These are phyloP conservation scores for Drosophila teissieri DNA, from an alignment of 1,140 invertebrate genomes.

Conservation along the genomic window DNA sequence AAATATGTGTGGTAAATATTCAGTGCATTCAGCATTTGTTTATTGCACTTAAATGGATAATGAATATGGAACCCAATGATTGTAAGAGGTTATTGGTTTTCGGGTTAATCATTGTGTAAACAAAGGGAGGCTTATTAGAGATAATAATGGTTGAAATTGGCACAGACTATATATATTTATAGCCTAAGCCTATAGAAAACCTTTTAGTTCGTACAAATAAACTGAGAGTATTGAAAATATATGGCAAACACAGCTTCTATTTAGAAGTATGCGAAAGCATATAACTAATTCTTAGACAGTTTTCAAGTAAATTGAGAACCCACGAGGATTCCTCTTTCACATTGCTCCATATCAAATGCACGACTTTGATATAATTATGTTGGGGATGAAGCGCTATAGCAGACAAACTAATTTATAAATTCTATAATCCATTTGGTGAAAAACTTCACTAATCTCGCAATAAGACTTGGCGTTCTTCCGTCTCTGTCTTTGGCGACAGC, in stretches of 20 bases:
- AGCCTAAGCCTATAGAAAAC: neutral
- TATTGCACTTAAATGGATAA: constrained; percentile 69
- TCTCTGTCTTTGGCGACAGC: neutral
- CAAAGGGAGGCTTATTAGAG: constrained; percentile 13
- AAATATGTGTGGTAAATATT: constrained; percentile 58
- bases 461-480: constrained; percentile 14
- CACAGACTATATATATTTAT: constrained; percentile 4
- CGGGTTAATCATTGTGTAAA: constrained; percentile 9
- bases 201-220: neutral
- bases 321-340: too few species aligned
- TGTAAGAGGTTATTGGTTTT: constrained; percentile 7
- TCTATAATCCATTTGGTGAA: constrained; percentile 25
- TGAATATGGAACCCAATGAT: constrained; percentile 38
- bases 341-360: too few species aligned
- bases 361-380: neutral
- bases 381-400: neutral
- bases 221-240: neutral
- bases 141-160: neutral
- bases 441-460: constrained; percentile 35
- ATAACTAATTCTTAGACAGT: neutral
- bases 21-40: constrained; percentile 54
- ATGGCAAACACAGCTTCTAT: neutral
- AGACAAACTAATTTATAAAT: constrained; percentile 20
- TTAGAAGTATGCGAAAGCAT: neutral
- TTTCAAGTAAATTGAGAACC: neutral